Evolutionary conservation across 2,797 vertebrate genomes (phyloP).

Genomic region (Karalla daura): DNA sequence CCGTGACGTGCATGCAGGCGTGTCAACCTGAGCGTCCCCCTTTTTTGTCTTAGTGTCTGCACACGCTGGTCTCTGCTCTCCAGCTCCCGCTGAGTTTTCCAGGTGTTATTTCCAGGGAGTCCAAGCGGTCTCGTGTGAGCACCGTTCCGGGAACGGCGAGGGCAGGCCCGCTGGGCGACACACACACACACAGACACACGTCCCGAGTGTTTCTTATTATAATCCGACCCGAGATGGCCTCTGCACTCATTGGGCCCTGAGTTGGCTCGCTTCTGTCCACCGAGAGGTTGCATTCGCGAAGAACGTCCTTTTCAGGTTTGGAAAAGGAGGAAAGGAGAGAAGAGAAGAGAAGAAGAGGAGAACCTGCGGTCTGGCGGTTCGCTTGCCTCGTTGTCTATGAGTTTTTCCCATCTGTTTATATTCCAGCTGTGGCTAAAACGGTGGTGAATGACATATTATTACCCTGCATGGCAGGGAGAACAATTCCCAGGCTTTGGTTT

Average conservation of each 20-base stretch:
- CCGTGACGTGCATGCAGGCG: conserved; percentile 41
- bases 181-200: not conserved
- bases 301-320: conserved; percentile 43
- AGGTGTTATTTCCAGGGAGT: conserved; percentile 41
- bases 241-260: conserved; percentile 68
- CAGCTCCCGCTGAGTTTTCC: conserved; percentile 21
- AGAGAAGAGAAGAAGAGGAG: conserved; percentile 16
- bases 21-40: conserved; percentile 65
- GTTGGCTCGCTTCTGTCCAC: conserved; percentile 53
- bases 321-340: conserved; percentile 20
- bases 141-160: conserved; percentile 41
- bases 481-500: conserved; percentile 92
- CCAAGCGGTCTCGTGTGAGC: conserved; percentile 55
- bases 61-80: conserved; percentile 46
- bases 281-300: conserved; percentile 33
- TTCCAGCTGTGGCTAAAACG: conserved; percentile 60
- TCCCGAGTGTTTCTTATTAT: conserved; percentile 30
- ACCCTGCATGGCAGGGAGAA: conserved; percentile 98
- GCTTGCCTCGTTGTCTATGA: conserved; percentile 46
- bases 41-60: conserved; percentile 41
- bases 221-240: conserved; percentile 56
- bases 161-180: conserved; percentile 42
- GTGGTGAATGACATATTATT: conserved; percentile 75
- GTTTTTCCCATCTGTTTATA: conserved; percentile 48
- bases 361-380: conserved; percentile 45